Base-by-base conservation (phyloP, 2,888 invertebrate species). In the Tetragonula carbonaria region DNA sequence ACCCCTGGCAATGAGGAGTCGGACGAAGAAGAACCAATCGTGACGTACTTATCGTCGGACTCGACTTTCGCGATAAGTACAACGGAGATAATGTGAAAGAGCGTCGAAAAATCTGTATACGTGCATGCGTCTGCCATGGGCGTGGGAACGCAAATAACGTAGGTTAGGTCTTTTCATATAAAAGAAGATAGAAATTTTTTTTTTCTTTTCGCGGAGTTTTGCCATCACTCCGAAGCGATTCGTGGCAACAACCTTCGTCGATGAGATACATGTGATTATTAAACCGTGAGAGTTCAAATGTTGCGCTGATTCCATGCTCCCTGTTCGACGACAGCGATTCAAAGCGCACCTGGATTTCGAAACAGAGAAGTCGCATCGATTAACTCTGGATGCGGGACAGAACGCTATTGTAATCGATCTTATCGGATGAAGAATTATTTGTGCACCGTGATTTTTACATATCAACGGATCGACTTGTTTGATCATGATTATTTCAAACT, bases 121-220 rank as follows among this genome's bases (percentile, higher is more conserved):
- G 21, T 83, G 77, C 80, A 80, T 74, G 84, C 75, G 77, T 71
- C 65, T 45, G 63, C 38, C 77, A 74, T 81, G 85, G 87, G 80
- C 90, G 90, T 90, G 90, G 86, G 90, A 90, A 90, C 74, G 89
- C 84, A 90, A 90, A 90, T 88, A 90, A 62, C 63, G 62, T 66
- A 50, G 33, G 76, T 87, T 89, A 89, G 28, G 28, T 89, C 89
- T 74, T 78, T 13, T 55, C 57, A 28, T 33, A 74, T 66, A 67
- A 86, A 82, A 82, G 76, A 74, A 79, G 88, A 88, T 89, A 89
- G 78, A 83, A 72, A 84, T 81, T 86, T 83, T 87, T 87, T 18
- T 45, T 16, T 62, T 16, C 66, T 67, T 67, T 74, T 59, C 70
- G 67, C 77, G 66, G 62, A 51, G 16, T 23, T 71, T 28, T 73